A percentile compares a stretch with the other conserved stretches of the same genome.
Conservation (phyloP, 2,797 vertebrate genomes). For the Monodelphis domestica region DNA sequence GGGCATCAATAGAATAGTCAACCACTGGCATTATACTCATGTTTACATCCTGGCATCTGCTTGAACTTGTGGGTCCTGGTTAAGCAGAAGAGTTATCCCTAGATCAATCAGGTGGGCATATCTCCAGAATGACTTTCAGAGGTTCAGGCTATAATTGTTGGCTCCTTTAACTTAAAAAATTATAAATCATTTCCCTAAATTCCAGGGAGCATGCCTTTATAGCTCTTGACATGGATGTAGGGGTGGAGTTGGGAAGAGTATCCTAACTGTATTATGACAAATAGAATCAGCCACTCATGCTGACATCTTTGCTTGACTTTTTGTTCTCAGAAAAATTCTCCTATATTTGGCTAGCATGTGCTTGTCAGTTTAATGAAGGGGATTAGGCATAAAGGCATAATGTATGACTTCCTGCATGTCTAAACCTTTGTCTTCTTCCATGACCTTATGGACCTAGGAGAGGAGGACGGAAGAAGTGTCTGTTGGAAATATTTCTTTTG, state of each 20-base stretch:
- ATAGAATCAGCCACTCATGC: accelerated
- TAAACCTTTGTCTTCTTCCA: constrained; percentile 8
- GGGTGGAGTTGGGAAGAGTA: background rate
- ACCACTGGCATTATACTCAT: background rate
- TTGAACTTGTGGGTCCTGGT: background rate
- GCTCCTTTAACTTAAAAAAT: too few relatives aligned
- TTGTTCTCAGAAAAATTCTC: constrained; percentile 39
- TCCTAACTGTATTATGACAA: background rate
- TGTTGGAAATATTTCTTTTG: constrained; percentile 1
- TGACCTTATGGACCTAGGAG: background rate
- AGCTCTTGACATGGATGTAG: background rate
- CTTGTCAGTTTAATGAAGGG: constrained; percentile 47
- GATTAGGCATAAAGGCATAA: background rate
- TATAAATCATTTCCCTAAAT: too few relatives aligned
- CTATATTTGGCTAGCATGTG: background rate
- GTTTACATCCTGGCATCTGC: background rate
- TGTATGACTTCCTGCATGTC: background rate
- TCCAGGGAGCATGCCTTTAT: too few relatives aligned
- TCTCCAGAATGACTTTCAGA: background rate
- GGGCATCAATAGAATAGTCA: too few relatives aligned
- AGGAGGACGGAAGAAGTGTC: background rate
- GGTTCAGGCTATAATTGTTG: too few relatives aligned
- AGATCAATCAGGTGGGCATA: accelerated
- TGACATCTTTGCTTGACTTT: constrained; percentile 56
- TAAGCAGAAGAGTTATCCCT: background rate